A percentile compares a stretch with the other conserved stretches of the same genome.
Evolutionary conservation across 2,797 vertebrate genomes (phyloP).

Genomic region (Macrochelys suwanniensis): DNA sequence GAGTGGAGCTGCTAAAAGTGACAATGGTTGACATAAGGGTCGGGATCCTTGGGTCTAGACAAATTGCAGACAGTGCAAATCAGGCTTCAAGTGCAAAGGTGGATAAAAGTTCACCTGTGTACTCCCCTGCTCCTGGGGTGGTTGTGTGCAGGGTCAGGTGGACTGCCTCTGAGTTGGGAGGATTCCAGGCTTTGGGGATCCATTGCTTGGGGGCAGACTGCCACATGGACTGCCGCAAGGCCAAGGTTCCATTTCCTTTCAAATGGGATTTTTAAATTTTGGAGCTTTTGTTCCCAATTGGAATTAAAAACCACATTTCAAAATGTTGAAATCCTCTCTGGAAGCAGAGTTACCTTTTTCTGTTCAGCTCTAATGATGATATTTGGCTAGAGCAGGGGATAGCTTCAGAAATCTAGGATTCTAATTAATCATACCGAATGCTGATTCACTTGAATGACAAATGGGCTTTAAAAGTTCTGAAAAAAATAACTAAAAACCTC

Average conservation of each 20-base stretch:
- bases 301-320: background rate
- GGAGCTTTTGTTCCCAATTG: background rate
- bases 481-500: background rate
- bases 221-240: background rate
- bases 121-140: background rate
- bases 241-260: background rate
- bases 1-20: background rate
- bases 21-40: background rate
- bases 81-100: accelerated
- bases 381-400: background rate
- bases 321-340: background rate
- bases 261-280: background rate
- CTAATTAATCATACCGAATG: background rate
- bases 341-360: background rate
- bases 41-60: background rate
- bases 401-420: background rate
- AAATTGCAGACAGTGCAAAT: background rate
- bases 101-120: accelerated
- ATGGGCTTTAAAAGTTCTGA: background rate
- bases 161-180: background rate
- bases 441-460: background rate
- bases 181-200: background rate
- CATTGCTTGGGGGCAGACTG: background rate
- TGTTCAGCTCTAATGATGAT: background rate
- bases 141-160: background rate